Percentiles rank a stretch among this genome's conserved stretches.
phyloP scores from a whole-genome alignment of 2,888 invertebrate species.

The Scaeva pyrastri region DNA sequence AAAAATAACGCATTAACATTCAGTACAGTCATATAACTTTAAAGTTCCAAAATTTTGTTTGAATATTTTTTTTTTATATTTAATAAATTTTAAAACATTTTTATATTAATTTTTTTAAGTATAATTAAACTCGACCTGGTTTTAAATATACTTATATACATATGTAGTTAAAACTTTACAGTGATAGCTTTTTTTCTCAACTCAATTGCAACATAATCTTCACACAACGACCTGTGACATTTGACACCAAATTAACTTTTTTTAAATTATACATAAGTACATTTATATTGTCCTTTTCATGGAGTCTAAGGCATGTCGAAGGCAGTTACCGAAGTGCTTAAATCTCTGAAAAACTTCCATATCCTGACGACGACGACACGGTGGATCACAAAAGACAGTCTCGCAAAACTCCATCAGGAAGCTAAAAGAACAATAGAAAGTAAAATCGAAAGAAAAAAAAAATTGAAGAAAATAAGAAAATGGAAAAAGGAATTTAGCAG shows the following conservation, averaged over 20 bases:
- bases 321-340: conserved; percentile 70
- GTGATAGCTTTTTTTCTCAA: too few relatives aligned
- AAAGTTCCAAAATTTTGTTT: too few relatives aligned
- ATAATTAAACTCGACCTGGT: too few relatives aligned
- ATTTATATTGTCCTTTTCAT: conserved; percentile 7
- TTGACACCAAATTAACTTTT: conserved; percentile 59
- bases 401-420: conserved; percentile 41
- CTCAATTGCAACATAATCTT: conserved; percentile 36
- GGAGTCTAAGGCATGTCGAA: conserved; percentile 35
- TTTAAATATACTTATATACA: too few relatives aligned
- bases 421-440: conserved; percentile 65
- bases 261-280: background rate
- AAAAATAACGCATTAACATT: too few relatives aligned
- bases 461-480: conserved; percentile 11
- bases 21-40: too few relatives aligned
- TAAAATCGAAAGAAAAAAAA: conserved; percentile 30
- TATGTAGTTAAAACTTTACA: too few relatives aligned
- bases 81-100: too few relatives aligned
- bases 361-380: conserved; percentile 34
- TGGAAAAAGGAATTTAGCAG: conserved; percentile 38
- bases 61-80: too few relatives aligned
- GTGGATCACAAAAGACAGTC: conserved; percentile 3
- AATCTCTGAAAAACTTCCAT: conserved; percentile 60
- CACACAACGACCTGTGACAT: conserved; percentile 19
- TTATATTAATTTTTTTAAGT: too few relatives aligned